Evolutionary conservation across 2,113 vertebrate species (phyloP).

Genomic region (Ciconia boyciana): DNA sequence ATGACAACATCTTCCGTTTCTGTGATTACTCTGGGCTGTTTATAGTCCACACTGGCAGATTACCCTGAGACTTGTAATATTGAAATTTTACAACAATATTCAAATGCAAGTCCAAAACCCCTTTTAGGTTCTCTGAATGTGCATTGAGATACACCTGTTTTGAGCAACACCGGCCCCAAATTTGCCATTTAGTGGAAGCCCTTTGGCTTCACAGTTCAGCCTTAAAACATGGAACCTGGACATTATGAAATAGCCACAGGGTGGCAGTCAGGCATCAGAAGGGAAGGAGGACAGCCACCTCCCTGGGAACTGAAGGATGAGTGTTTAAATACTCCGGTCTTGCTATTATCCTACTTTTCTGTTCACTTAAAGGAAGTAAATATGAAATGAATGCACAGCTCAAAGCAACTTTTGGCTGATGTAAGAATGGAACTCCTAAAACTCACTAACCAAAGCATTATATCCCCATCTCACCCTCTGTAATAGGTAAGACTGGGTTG

Average conservation of each 20-base stretch:
- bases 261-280: background rate
- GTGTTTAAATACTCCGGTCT: background rate
- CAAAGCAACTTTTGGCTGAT: background rate
- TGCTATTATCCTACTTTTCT: background rate
- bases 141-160: background rate
- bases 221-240: background rate
- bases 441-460: background rate
- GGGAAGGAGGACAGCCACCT: background rate
- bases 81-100: background rate
- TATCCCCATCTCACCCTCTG: background rate
- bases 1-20: background rate
- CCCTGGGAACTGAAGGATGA: accelerated
- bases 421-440: background rate
- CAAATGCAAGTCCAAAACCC: background rate
- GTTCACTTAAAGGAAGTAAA: background rate
- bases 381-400: background rate
- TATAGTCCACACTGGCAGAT: background rate
- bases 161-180: background rate
- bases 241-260: background rate
- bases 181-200: background rate
- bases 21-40: background rate
- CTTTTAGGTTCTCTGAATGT: background rate
- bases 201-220: background rate
- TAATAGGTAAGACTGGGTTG: background rate
- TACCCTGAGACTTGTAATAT: too few relatives aligned